These are phyloP conservation scores for Callosobruchus maculatus DNA, from an alignment of 2,888 invertebrate genomes.

Conservation along the genomic window DNA sequence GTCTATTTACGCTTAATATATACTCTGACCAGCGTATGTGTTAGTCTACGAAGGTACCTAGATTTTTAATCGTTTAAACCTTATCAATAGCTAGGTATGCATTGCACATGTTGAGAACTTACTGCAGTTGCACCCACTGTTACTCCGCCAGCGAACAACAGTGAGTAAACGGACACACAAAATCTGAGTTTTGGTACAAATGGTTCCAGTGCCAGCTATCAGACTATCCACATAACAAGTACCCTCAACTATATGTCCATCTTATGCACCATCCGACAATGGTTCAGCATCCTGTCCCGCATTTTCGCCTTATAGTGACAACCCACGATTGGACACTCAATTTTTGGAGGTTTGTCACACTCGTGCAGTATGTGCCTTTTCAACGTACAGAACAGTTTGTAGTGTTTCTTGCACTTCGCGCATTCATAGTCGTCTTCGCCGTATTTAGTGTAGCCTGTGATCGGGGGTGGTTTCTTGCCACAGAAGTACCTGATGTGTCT, in stretches of 20 bases:
- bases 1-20: no score
- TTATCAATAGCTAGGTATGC: no score
- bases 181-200: no score
- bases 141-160: no score
- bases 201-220: no score
- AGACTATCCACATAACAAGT: background rate
- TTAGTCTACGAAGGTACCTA: no score
- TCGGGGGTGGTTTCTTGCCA: slow-evolving; percentile 31
- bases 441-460: slow-evolving; percentile 30
- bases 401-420: slow-evolving; percentile 21
- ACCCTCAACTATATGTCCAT: slow-evolving; percentile 6
- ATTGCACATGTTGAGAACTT: no score
- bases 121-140: no score
- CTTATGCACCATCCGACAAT: slow-evolving; percentile 36
- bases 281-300: slow-evolving; percentile 35
- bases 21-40: no score
- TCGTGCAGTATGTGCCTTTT: slow-evolving; percentile 36
- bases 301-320: slow-evolving; percentile 36
- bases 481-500: slow-evolving; percentile 32
- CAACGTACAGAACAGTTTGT: slow-evolving; percentile 32
- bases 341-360: slow-evolving; percentile 33
- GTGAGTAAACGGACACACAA: no score
- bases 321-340: slow-evolving; percentile 32
- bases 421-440: slow-evolving; percentile 22
- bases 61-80: no score